These are phyloP conservation scores for Heteronetta atricapilla DNA, from an alignment of 2,113 vertebrate species.

Conservation along the genomic window DNA sequence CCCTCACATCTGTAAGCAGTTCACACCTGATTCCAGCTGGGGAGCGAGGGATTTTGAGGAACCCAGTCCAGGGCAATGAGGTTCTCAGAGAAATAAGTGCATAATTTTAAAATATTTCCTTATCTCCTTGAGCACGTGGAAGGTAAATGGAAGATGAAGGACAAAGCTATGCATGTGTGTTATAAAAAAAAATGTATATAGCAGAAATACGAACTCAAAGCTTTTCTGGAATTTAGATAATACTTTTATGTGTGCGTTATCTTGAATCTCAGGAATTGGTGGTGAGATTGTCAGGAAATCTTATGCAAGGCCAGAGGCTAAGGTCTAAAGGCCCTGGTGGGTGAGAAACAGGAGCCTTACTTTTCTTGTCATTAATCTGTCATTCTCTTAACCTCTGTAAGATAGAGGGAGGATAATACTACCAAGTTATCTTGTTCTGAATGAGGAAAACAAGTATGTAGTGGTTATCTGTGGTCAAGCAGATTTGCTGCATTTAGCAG, in stretches of 20 bases:
- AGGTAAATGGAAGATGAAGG: not conserved
- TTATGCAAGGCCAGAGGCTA: not conserved
- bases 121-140: not conserved
- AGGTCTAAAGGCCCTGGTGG: not conserved
- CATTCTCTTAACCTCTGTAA: not conserved
- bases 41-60: not conserved
- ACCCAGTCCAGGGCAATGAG: not conserved
- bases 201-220: not conserved
- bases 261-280: not conserved
- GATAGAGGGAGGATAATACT: not conserved
- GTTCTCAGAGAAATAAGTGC: not conserved
- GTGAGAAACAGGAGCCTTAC: not conserved
- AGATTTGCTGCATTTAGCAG: not conserved
- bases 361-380: not conserved
- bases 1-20: accelerated
- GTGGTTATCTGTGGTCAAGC: not conserved
- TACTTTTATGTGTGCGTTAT: accelerated
- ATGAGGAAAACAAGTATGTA: not conserved
- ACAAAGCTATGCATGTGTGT: not conserved
- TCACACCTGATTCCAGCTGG: accelerated
- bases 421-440: not conserved
- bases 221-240: not conserved
- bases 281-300: not conserved
- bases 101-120: not conserved
- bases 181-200: not conserved